Percentiles rank a stretch among this genome's conserved stretches.
phyloP scores from a whole-genome alignment of 2,797 vertebrate species.

The Gouania willdenowi region DNA sequence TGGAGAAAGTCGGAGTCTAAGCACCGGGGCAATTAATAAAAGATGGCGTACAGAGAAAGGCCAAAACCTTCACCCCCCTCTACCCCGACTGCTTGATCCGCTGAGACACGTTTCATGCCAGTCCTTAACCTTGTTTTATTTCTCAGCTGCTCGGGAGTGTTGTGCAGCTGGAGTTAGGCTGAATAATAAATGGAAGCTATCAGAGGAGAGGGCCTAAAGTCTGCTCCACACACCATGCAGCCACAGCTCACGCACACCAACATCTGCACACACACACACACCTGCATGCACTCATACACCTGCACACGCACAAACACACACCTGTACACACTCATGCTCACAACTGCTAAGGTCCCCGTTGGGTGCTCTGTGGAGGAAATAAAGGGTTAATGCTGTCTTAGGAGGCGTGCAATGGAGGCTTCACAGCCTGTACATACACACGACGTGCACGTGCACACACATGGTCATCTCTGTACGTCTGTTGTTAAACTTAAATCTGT shows the following conservation, averaged over 20 bases:
- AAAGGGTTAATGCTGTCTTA: constrained; percentile 58
- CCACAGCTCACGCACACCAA: constrained; percentile 10
- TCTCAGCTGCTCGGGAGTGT: constrained; percentile 51
- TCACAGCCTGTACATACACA: constrained; percentile 35
- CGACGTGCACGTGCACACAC: constrained; percentile 28
- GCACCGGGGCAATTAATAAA: constrained; percentile 77
- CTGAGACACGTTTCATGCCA: constrained; percentile 66
- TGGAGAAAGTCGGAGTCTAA: constrained; percentile 58
- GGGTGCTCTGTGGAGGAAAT: constrained; percentile 49
- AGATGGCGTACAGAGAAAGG: constrained; percentile 64
- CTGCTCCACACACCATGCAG: constrained; percentile 34
- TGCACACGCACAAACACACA: constrained; percentile 6
- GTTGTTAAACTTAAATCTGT: too few species aligned
- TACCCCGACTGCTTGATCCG: constrained; percentile 51
- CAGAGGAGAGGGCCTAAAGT: constrained; percentile 42
- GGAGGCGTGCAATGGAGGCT: constrained; percentile 41
- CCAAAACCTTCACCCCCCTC: constrained; percentile 34
- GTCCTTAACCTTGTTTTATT: constrained; percentile 72
- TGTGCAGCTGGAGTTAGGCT: constrained; percentile 59
- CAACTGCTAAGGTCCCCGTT: constrained; percentile 21
- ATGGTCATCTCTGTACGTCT: too few species aligned
- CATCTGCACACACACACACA: constrained; percentile 3
- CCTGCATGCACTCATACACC: too few species aligned
- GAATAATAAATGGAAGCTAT: constrained; percentile 75
- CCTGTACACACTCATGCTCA: constrained; percentile 1